A percentile compares a stretch with the other conserved stretches of the same genome.
These are phyloP conservation scores for Cottus gobio DNA, from an alignment of 2,113 vertebrate species.

Conservation along the genomic window DNA sequence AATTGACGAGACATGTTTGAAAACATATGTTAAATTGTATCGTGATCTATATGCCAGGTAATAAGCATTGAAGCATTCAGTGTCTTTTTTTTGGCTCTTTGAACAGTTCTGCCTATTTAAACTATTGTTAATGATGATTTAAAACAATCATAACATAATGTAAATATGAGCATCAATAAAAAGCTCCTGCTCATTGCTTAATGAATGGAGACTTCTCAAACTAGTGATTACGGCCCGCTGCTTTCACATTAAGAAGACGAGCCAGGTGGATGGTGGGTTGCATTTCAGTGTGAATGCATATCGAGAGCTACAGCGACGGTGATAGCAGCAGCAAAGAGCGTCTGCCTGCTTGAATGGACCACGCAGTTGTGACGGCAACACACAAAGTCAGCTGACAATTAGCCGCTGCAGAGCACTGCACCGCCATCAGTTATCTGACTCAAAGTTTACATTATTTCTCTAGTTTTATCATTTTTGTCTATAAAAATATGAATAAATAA, in stretches of 20 bases:
- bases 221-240: background rate
- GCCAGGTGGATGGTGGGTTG: background rate
- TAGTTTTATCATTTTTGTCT: background rate
- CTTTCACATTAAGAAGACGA: background rate
- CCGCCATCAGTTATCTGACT: background rate
- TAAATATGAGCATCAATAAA: background rate
- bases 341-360: conserved; percentile 7
- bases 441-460: background rate
- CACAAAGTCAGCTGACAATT: conserved; percentile 7
- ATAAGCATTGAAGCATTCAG: background rate
- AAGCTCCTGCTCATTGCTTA: background rate
- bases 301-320: conserved; percentile 1
- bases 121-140: background rate
- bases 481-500: background rate
- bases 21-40: background rate
- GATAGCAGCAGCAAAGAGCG: background rate
- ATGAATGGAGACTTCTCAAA: background rate
- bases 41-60: background rate
- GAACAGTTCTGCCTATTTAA: background rate
- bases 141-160: background rate
- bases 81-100: background rate
- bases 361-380: background rate
- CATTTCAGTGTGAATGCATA: background rate
- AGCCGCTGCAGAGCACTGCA: background rate
- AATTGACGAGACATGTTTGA: background rate